Evolutionary conservation across 1,140 invertebrate genomes (phyloP).

Genomic region (Panagrolaimus sp.): DNA sequence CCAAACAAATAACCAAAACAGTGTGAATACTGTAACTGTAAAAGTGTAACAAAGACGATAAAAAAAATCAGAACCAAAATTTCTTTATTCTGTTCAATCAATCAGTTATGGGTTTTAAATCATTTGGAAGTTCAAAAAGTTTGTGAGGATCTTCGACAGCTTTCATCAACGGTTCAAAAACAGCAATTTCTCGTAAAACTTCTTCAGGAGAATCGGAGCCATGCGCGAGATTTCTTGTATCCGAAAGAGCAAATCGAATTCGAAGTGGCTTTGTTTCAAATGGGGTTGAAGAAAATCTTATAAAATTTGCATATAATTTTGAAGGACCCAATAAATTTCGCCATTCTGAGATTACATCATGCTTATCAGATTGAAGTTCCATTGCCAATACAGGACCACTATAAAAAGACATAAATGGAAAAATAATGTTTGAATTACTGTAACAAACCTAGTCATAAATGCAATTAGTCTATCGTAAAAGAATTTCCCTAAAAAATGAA

Average conservation of each 20-base stretch:
- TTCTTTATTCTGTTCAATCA: not conserved
- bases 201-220: conserved; percentile 28
- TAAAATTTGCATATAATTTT: conserved; percentile 18
- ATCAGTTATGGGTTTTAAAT: not conserved
- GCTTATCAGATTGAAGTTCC: conserved; percentile 11
- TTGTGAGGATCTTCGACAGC: not conserved
- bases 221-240: conserved; percentile 41
- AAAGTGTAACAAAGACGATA: too few species aligned
- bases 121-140: not conserved
- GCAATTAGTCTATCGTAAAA: conserved; percentile 42
- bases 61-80: too few species aligned
- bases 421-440: not conserved
- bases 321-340: conserved; percentile 16
- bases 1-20: too few species aligned
- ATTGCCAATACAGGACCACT: conserved; percentile 15
- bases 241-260: conserved; percentile 33
- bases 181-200: conserved; percentile 27
- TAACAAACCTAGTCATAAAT: conserved; percentile 30
- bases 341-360: conserved; percentile 20
- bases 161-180: conserved; percentile 24
- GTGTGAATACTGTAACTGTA: too few species aligned
- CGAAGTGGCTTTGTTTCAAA: conserved; percentile 25
- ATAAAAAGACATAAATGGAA: not conserved
- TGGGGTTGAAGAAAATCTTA: not conserved
- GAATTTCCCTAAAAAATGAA: conserved; percentile 40